Evolutionary conservation across 2,797 vertebrate species (phyloP).

Genomic region (Chrosomus eos): DNA sequence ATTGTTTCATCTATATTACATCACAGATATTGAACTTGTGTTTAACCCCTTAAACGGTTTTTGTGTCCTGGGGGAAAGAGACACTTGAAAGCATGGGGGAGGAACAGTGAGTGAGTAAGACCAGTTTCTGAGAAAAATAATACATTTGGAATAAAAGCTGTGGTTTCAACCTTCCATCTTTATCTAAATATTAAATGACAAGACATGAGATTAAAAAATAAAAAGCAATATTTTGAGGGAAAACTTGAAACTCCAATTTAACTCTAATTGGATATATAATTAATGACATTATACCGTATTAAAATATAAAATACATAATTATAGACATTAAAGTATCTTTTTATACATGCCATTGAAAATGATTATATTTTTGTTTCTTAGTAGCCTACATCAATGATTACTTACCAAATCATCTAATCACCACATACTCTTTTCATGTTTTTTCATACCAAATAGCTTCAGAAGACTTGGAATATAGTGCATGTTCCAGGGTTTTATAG

Average conservation of each 20-base stretch:
- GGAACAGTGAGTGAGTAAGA: background rate
- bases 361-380: background rate
- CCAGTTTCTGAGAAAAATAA: background rate
- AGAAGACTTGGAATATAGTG: background rate
- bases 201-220: background rate
- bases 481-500: background rate
- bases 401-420: too few species aligned
- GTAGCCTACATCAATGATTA: background rate
- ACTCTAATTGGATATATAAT: background rate
- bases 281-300: background rate
- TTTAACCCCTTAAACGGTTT: constrained; percentile 10
- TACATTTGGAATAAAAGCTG: background rate
- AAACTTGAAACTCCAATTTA: background rate
- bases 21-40: constrained; percentile 20
- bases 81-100: constrained; percentile 1
- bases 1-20: constrained; percentile 10
- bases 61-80: background rate
- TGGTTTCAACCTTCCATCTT: background rate
- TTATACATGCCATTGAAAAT: background rate
- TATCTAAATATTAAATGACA: background rate
- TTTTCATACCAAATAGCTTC: background rate
- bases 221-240: background rate
- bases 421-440: background rate
- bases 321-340: background rate
- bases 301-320: background rate